A percentile compares a stretch with the other conserved stretches of the same genome.
phyloP scores from a whole-genome alignment of 2,888 invertebrate species.

The Argyresthia goedartella region DNA sequence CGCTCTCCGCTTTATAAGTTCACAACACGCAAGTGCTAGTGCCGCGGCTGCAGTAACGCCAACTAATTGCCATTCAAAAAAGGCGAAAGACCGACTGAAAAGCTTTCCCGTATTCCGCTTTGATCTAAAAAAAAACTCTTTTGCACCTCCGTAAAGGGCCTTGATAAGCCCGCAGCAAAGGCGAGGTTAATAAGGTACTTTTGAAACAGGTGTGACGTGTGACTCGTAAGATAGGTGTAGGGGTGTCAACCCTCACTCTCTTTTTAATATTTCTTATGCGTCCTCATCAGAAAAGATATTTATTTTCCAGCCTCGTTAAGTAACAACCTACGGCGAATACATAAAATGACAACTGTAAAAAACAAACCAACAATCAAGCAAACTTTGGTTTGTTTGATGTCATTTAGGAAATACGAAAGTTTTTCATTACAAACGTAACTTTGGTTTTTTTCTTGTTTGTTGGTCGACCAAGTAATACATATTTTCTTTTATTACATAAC shows the following conservation, averaged over 20 bases:
- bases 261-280: too few species aligned
- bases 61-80: constrained; percentile 74
- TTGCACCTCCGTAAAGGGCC: constrained; percentile 38
- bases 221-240: constrained; percentile 39
- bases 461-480: too few species aligned
- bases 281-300: too few species aligned
- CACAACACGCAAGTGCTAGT: constrained; percentile 52
- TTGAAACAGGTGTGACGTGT: constrained; percentile 52
- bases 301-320: too few species aligned
- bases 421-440: too few species aligned
- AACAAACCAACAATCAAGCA: too few species aligned
- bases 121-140: constrained; percentile 43
- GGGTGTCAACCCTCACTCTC: constrained; percentile 1
- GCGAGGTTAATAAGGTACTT: constrained; percentile 50
- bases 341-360: too few species aligned
- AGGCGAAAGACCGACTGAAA: constrained; percentile 68
- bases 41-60: constrained; percentile 45
- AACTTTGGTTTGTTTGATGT: too few species aligned
- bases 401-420: too few species aligned
- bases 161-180: constrained; percentile 21
- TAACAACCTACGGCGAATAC: too few species aligned
- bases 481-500: too few species aligned
- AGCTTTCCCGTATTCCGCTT: constrained; percentile 49
- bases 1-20: constrained; percentile 40
- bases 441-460: too few species aligned